Conservation (phyloP, 2,888 invertebrate genomes). For the Sialis lutaria region DNA sequence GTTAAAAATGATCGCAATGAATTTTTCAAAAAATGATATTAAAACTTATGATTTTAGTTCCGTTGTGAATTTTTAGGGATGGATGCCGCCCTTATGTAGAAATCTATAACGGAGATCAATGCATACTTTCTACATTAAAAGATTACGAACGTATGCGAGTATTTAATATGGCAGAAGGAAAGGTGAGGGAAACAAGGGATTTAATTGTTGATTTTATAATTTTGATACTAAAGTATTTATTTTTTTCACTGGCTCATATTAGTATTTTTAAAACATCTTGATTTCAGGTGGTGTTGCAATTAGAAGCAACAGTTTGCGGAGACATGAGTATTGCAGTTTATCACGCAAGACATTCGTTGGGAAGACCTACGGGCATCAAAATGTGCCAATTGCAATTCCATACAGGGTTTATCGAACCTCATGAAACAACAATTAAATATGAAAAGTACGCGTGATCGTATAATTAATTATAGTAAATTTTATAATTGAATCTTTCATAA, state of each 20-base stretch:
- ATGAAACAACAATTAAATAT: slow-evolving; percentile 58
- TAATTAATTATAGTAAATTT: background rate
- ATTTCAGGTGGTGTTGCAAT: slow-evolving; percentile 33
- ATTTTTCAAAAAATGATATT: too few species aligned
- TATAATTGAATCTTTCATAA: background rate
- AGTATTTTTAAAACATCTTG: background rate
- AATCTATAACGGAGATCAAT: slow-evolving; percentile 73
- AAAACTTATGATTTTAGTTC: too few species aligned
- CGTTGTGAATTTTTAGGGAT: slow-evolving; percentile 38
- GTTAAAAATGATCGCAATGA: too few species aligned
- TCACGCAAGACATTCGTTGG: slow-evolving; percentile 75
- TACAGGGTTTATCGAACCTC: slow-evolving; percentile 65
- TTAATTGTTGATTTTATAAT: too few species aligned
- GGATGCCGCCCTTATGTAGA: slow-evolving; percentile 90
- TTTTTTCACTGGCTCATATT: background rate
- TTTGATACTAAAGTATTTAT: too few species aligned
- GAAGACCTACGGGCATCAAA: slow-evolving; percentile 64
- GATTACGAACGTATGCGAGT: slow-evolving; percentile 81
- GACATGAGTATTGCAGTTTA: slow-evolving; percentile 69
- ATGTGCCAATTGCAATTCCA: slow-evolving; percentile 80
- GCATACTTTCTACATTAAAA: slow-evolving; percentile 63
- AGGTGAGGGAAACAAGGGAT: too few species aligned
- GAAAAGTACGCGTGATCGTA: slow-evolving; percentile 28
- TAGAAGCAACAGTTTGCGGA: slow-evolving; percentile 65
- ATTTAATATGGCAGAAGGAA: slow-evolving; percentile 52